Evolutionary conservation across 2,888 invertebrate genomes (phyloP), one percentile per base, ranked within the genome.

Genomic region (Crematogaster levior): DNA sequence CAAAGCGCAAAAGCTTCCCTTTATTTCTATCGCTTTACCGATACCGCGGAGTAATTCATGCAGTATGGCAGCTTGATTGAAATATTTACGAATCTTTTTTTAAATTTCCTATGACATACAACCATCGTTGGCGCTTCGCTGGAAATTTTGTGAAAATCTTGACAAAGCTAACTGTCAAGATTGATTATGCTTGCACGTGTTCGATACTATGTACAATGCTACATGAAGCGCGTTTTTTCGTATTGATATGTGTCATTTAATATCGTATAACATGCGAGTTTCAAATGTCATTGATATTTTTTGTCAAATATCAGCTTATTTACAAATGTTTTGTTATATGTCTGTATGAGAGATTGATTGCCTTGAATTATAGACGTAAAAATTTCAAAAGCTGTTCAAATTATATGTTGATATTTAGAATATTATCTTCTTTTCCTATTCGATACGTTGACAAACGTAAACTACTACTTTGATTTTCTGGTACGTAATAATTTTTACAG

Each of bases 181-280:
- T 63, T 56, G 77, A 81, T 81, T 63, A 56, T 63, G 58, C 37
- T 60, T 82, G 70, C 65, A 72, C 72, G 61, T 84, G 80, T 46
- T 48, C n/a, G 30, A 21, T 30, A 63, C 58, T 75, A 73, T 77
- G 77, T 48, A 63, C 60, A n/a, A n/a, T n/a, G n/a, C n/a, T n/a
- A n/a, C n/a, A n/a, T n/a, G 18, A n/a, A 37, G 27, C 82, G 40
- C 46, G 58, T 81, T 85, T 66, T 82, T 85, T 79, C 40, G 34
- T 74, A 63, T 12, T 40, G 60, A 37, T 12, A 65, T 80, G 74
- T 79, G 58, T 79, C 40, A 75, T 82, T 83, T 12, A 12, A 68
- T 40, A 80, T 73, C 21, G 34, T 53, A 43, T 51, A 24, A 30
- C 53, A 6, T 48, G 61, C 46, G 37, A 48, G 58, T 81, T 84